These are phyloP conservation scores for Patiria pectinifera DNA, from an alignment of 53 echinoderm and acorn worm genomes.

Conservation along the genomic window DNA sequence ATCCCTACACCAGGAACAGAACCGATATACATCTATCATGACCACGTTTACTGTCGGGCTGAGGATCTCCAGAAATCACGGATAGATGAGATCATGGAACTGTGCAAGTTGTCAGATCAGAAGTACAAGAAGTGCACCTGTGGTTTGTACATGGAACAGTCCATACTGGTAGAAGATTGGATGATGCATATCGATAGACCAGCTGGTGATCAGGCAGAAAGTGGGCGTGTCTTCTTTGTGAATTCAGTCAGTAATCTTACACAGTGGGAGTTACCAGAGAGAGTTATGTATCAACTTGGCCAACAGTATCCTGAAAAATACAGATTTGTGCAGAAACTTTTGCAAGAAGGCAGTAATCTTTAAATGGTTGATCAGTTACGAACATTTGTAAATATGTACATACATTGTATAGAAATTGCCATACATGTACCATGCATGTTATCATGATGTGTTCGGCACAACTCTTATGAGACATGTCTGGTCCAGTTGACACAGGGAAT, in stretches of 20 bases:
- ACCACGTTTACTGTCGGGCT: slow-evolving; percentile 78
- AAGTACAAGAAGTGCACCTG: slow-evolving; percentile 83
- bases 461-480: neutral
- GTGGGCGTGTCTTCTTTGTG: slow-evolving; percentile 80
- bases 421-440: neutral
- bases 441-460: neutral
- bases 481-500: neutral
- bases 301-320: slow-evolving; percentile 29
- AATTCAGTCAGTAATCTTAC: slow-evolving; percentile 74
- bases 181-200: slow-evolving; percentile 93
- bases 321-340: slow-evolving; percentile 19
- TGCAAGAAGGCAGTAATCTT: slow-evolving; percentile 6
- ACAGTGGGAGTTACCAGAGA: slow-evolving; percentile 75
- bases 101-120: slow-evolving; percentile 75
- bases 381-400: neutral
- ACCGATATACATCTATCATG: slow-evolving; percentile 61
- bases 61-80: slow-evolving; percentile 71
- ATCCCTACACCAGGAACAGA: slow-evolving; percentile 77
- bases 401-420: neutral
- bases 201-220: slow-evolving; percentile 51
- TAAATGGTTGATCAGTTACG: neutral
- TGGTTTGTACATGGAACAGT: slow-evolving; percentile 86
- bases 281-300: neutral
- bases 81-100: slow-evolving; percentile 69
- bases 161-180: slow-evolving; percentile 81